Evolutionary conservation across 64 coral and sea anemone genomes (phyloP), one percentile per base, ranked within the genome.

Genomic region (Orbicella faveolata): DNA sequence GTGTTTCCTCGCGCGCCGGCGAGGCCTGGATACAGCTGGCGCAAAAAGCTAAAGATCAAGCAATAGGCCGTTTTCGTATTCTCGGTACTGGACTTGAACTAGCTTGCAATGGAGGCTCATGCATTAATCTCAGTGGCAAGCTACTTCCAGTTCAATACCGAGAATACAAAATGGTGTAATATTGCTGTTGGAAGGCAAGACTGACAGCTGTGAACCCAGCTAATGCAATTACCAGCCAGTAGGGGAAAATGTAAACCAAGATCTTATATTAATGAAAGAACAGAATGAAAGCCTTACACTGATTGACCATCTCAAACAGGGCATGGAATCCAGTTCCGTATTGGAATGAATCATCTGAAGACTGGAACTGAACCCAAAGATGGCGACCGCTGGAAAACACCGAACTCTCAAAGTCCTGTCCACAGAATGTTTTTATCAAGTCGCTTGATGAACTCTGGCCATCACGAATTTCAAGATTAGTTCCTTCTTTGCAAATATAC

Each of bases 361-460:
- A 90, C 1, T 52, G 34, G 57, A 94, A 91, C 2, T 52, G 55
- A 36, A 94, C 51, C 89, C 83, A 88, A 52, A 94, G 39, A 30
- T 94, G 80, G 48, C 89, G 81, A 21, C 83, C 77, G 35, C 65
- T 52, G 18, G 93, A 94, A 44, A 87, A 82, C 67, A 88, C 64
- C 23, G 93, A 83, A n/a, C 20, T 25, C 34, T 64, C 80, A 21
- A 65, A 83, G 0, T 11, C 75, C 0, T 18, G 63, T 26, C 88
- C 83, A 76, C 88, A 82, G 66, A 77, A 94, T 52, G 64, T 37
- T 15, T 89, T 78, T 17, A 63, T 34, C 37, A 53, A 75, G 5
- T 70, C 19, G n/a, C 89, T 91, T 9, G 30, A 65, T 5, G 37
- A 48, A 2, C 30, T 72, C 34, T 90, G 52, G 13, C 93, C 93